phyloP scores from a whole-genome alignment of 2,888 invertebrate species.

The Malacosoma neustria region DNA sequence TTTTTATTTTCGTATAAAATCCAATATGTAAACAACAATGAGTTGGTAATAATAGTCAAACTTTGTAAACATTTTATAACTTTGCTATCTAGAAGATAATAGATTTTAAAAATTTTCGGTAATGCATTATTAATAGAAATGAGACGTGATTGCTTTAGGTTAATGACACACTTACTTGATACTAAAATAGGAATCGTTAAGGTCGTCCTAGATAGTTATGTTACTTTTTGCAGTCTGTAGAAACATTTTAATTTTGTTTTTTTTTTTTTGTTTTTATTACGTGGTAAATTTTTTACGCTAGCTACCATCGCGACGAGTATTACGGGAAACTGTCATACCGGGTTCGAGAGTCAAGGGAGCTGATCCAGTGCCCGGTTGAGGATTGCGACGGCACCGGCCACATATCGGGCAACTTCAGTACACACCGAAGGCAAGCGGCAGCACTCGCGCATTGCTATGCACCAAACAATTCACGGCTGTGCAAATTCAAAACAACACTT shows the following conservation, averaged over 20 bases:
- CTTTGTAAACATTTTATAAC: constrained; percentile 47
- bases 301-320: constrained; percentile 55
- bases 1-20: constrained; percentile 26
- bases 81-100: constrained; percentile 36
- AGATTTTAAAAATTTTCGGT: constrained; percentile 24
- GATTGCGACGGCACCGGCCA: constrained; percentile 92
- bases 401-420: constrained; percentile 91
- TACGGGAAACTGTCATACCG: constrained; percentile 62
- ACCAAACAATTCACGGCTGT: constrained; percentile 9
- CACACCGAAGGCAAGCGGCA: constrained; percentile 87
- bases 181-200: constrained; percentile 19
- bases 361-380: constrained; percentile 86
- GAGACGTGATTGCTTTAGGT: constrained; percentile 22
- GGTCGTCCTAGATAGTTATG: constrained; percentile 11
- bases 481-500: constrained; percentile 8
- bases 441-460: constrained; percentile 30
- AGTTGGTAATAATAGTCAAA: constrained; percentile 37
- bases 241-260: constrained; percentile 12
- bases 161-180: constrained; percentile 29
- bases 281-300: constrained; percentile 36
- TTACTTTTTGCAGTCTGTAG: constrained; percentile 14
- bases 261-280: constrained; percentile 16
- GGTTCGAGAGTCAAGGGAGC: constrained; percentile 81
- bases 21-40: constrained; percentile 27
- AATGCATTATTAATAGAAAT: constrained; percentile 17